Evolutionary conservation across 2,113 vertebrate genomes (phyloP).

Genomic region (Pluvianellus socialis): DNA sequence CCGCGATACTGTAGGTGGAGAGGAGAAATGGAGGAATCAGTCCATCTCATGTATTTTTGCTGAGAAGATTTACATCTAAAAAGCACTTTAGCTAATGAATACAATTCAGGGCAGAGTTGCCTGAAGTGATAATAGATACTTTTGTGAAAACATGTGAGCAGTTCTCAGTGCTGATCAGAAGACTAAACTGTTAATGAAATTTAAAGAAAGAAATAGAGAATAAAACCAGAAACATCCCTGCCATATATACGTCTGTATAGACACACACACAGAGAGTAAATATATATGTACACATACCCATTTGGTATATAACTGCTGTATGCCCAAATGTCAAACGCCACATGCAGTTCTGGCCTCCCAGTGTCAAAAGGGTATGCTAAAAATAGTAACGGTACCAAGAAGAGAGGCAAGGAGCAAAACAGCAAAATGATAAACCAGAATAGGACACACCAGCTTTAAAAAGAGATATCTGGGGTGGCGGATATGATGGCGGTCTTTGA

Average conservation of each 20-base stretch:
- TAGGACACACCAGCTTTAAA: neutral
- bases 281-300: no score
- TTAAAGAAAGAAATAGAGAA: neutral
- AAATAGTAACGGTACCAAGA: neutral
- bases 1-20: accelerated
- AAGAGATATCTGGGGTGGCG: neutral
- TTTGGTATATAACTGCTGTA: neutral
- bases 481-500: neutral
- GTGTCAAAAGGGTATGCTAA: neutral
- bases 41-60: neutral
- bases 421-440: neutral
- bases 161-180: neutral
- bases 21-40: neutral
- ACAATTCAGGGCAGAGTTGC: neutral
- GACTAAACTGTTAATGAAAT: neutral
- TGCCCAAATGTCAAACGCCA: neutral
- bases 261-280: neutral
- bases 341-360: neutral
- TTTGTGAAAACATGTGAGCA: neutral
- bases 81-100: neutral
- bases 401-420: neutral
- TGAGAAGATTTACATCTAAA: neutral
- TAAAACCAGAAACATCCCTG: neutral
- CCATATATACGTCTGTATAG: neutral
- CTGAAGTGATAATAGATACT: neutral